Percentiles rank a stretch among this genome's conserved stretches.
Evolutionary conservation across 2,113 vertebrate species (phyloP).

Genomic region (Serinus canaria): DNA sequence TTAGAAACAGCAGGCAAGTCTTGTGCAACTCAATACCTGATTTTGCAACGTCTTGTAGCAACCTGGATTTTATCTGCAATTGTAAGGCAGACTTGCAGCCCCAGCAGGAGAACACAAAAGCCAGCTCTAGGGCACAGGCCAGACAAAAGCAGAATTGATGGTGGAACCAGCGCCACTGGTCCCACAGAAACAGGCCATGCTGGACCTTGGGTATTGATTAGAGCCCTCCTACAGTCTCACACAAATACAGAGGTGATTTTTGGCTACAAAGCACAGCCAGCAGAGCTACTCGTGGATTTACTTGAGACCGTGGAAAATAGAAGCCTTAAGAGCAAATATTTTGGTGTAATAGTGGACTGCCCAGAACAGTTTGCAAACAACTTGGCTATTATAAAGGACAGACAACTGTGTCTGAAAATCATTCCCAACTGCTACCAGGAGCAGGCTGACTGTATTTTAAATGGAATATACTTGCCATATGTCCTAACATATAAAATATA

Average conservation of each 20-base stretch:
- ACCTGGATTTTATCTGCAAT: not conserved
- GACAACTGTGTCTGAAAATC: not conserved
- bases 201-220: not conserved
- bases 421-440: not conserved
- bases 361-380: slow-evolving; percentile 27
- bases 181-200: not conserved
- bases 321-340: slow-evolving; percentile 6
- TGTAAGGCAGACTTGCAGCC: not conserved
- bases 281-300: not conserved
- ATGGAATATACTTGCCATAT: not conserved
- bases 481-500: not conserved
- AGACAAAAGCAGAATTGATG: not conserved
- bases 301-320: not conserved
- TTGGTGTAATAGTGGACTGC: not conserved
- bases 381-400: not conserved
- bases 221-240: not conserved
- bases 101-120: not conserved
- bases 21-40: slow-evolving; percentile 14
- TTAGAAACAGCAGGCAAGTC: not conserved
- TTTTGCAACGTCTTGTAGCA: slow-evolving; percentile 4
- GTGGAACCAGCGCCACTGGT: not conserved
- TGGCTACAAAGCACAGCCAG: not conserved
- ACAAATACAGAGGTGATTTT: not conserved
- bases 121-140: not conserved
- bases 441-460: not conserved